phyloP scores from a whole-genome alignment of 2,113 vertebrate genomes.

The Pterocles gutturalis region DNA sequence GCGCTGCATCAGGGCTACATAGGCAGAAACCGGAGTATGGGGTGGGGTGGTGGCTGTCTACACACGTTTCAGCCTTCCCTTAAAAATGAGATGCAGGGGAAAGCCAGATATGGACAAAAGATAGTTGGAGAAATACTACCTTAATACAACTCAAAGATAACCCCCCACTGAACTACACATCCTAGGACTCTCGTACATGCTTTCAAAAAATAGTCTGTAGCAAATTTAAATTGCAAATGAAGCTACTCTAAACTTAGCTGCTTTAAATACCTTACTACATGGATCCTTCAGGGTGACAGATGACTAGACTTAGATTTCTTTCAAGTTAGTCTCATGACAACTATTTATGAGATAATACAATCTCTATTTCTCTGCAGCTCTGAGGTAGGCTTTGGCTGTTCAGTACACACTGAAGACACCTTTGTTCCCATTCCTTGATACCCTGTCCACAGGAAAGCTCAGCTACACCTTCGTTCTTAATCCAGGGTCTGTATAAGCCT shows the following conservation, averaged over 20 bases:
- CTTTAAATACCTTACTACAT: conserved; percentile 59
- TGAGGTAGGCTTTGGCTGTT: background rate
- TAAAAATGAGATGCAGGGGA: background rate
- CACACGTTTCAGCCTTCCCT: background rate
- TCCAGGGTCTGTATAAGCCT: background rate
- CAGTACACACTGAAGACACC: background rate
- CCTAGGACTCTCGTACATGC: background rate
- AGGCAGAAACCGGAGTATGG: rapidly evolving
- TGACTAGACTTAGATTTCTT: conserved; percentile 50
- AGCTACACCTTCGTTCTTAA: background rate
- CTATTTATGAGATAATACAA: conserved; percentile 29
- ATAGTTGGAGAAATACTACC: background rate
- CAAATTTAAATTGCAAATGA: conserved; percentile 52
- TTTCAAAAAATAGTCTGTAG: background rate
- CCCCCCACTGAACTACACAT: background rate
- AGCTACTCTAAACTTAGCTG: conserved; percentile 32
- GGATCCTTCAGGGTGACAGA: conserved; percentile 30
- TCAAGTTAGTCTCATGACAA: conserved; percentile 44
- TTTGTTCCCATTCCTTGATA: background rate
- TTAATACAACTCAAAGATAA: background rate
- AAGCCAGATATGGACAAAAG: background rate
- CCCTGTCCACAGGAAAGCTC: background rate
- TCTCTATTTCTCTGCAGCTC: background rate
- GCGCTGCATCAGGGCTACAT: rapidly evolving
- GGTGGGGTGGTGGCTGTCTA: background rate